Base-by-base conservation (phyloP, 2,113 vertebrate species). In the Dasyurus viverrinus region DNA sequence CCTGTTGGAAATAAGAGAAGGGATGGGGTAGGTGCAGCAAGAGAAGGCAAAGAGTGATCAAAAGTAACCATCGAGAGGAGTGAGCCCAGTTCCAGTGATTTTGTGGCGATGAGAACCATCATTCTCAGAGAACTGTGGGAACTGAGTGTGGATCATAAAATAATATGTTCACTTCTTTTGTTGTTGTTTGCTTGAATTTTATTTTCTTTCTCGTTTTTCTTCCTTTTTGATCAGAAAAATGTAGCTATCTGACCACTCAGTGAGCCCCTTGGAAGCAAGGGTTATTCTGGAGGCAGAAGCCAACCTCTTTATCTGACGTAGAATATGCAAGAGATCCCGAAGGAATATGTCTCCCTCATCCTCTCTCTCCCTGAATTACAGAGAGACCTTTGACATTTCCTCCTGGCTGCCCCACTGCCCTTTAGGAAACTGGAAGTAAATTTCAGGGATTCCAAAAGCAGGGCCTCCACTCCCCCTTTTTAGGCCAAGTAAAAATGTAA, bases 321-420 rank as follows among this genome's bases (percentile, higher is more conserved):
- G 57, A 91, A 95, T 54, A 54, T 94, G 97, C 96, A 95, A 92
- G 94, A 95, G 54, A 89, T 90, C 91, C 57, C 95, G 95, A 96
- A 94, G 96, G 91, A 92, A 54, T 90, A 94, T 94, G 68, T 30
- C 95, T 92, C 0, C 91, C 9, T 42, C 95, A 94, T 0, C 93
- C 14, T 54, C 93, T 90, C 93, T 90, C 90, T 90, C 90, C 97
- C 94, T 0, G 54, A 91, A 10, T 60, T 84, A 90, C 92, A 25
- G 90, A 84, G 89, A 30, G 91, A 54, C 53, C 0, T 7, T 30
- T 90, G 27, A 92, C 30, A 0, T 52, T 90, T 93, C 93, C 92
- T 90, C 91, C 89, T 0, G 0, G 91, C 90, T 16, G 68, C 54
- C 57, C 76, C 30, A 1, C 91, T 47, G 7, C 92, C 92, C 92